Evolutionary conservation across 2,888 invertebrate genomes (phyloP), one percentile per base, ranked within the genome.

Genomic region (Auanema freiburgensis): DNA sequence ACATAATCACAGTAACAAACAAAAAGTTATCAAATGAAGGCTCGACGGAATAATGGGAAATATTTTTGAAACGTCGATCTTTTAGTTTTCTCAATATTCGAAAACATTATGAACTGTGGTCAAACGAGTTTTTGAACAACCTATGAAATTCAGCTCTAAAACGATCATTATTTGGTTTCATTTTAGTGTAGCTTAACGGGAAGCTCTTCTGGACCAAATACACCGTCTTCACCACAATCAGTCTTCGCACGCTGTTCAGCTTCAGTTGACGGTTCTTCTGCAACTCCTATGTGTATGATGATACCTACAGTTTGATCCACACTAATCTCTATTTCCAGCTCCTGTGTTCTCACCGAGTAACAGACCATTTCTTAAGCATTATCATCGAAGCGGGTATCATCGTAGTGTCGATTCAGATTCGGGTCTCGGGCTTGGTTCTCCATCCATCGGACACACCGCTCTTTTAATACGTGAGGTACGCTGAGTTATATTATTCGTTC

Each of bases 391-490:
- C 16, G 57, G 40, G 14, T 57, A 62, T 24, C 33, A 33, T 33
- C 46, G 62, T 2, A 62, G 62, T 50, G 18, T 62, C 10, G 62
- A 62, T 18, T 69, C 67, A 33, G 76, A 76, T 52, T 73, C 72
- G 42, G 76, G 76, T 12, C 59, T 76, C 6, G 76, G 72, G 54
- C 53, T 76, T 24, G 64, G 66, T 2, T 76, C 76, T 11, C 76
- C 76, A 12, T 68, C 72, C 6, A 72, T 72, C 54, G 67, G 64
- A 50, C 66, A 69, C 25, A 73, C 73, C 8, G 76, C 76, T 1
- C 65, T 76, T 21, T 66, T 76, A 53, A 76, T 76, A 50, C 70
- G 67, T 49, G 76, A 76, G 69, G 76, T 76, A 53, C 41, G 71
- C 61, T 46, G 21, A 18, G 10, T 46, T 46, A 5, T 5, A 6